Evolutionary conservation across 1,140 invertebrate species (phyloP), one percentile per base, ranked within the genome.

Genomic region (Sycobia sp.): DNA sequence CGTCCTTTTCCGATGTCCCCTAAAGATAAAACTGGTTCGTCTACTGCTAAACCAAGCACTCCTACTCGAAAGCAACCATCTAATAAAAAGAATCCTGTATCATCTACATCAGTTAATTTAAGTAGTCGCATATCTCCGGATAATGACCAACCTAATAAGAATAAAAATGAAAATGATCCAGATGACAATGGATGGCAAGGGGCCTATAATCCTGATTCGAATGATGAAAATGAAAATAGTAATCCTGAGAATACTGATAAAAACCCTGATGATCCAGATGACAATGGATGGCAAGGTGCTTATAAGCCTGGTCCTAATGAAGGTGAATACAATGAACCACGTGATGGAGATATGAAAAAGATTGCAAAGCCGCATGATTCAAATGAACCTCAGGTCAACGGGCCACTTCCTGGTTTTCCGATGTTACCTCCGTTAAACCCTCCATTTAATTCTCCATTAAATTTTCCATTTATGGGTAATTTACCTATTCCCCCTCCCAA

Each of bases 111-210:
- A 39, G 20, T 46, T 1, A 38, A 38, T 18, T 38, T 62, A 22
- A 34, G 62, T 18, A 50, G 11, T 39, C 32, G 50, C 13, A 29
- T 27, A n/a, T 14, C 27, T 38, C 60, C 60, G 2, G 50, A 47
- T 49, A 29, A 56, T 49, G 10, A 41, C 1, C n/a, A n/a, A n/a
- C n/a, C n/a, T n/a, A n/a, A n/a, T n/a, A n/a, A n/a, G n/a, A n/a
- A n/a, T n/a, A n/a, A n/a, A n/a, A n/a, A n/a, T n/a, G n/a, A n/a
- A n/a, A n/a, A n/a, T 11, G 62, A 58, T 53, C 55, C 62, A 44
- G 55, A 64, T 23, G 47, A 64, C 38, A 64, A 64, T 39, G 62
- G 62, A 11, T 58, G 55, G 54, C 62, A 51, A 58, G 47, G 47
- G 3, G 46, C 55, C 25, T 20, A 25, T 1, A 44, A 49, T 51